Evolutionary conservation across 2,888 invertebrate species (phyloP).

Genomic region (Orthonevra nobilis): DNA sequence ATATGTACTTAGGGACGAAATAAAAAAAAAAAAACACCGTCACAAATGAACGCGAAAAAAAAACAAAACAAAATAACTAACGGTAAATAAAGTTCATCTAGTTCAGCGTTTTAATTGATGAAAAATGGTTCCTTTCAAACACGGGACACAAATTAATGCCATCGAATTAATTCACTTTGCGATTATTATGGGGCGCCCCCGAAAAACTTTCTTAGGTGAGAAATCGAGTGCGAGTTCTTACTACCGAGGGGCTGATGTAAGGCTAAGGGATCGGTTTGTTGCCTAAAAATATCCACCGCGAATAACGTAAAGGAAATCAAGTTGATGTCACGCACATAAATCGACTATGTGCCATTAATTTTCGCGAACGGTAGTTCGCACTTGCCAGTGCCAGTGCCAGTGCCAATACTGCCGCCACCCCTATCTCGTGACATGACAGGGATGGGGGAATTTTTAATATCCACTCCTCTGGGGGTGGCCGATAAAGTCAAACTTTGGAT

Average conservation of each 20-base stretch:
- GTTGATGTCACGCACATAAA: slow-evolving; percentile 72
- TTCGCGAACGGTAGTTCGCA: slow-evolving; percentile 62
- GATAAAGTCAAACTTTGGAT: slow-evolving; percentile 42
- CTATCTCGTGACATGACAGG: no score
- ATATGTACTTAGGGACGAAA: slow-evolving; percentile 23
- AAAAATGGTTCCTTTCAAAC: slow-evolving; percentile 65
- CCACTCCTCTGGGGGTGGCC: background rate
- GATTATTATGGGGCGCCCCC: slow-evolving; percentile 46
- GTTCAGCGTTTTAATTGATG: slow-evolving; percentile 67
- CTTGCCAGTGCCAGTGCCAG: no score
- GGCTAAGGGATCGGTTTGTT: slow-evolving; percentile 26
- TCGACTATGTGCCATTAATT: slow-evolving; percentile 72
- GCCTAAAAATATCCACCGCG: slow-evolving; percentile 21
- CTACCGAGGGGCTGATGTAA: background rate
- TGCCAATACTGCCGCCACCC: no score
- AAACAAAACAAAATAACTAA: no score
- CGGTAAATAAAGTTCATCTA: slow-evolving; percentile 32
- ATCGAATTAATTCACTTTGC: slow-evolving; percentile 63
- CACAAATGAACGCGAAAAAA: slow-evolving; percentile 1
- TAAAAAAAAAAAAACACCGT: no score
- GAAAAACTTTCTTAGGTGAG: background rate
- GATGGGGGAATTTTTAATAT: no score
- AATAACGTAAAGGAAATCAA: slow-evolving; percentile 42
- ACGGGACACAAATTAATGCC: slow-evolving; percentile 62
- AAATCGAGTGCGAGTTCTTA: background rate